A percentile compares a stretch with the other conserved stretches of the same genome.
Evolutionary conservation across 2,888 invertebrate species (phyloP).

Genomic region (Criorhina ranunculi): DNA sequence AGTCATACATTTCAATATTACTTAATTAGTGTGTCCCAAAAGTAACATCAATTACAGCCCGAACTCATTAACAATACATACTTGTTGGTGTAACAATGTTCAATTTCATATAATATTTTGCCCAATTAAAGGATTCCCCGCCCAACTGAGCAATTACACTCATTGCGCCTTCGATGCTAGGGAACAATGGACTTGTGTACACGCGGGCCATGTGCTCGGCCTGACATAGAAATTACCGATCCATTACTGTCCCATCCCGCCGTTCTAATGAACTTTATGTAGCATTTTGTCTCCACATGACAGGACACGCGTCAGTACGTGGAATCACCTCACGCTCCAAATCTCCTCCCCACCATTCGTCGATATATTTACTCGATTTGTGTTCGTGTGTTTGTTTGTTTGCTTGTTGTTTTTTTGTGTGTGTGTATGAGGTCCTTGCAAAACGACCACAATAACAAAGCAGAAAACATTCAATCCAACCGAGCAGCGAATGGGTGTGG

Average conservation of each 20-base stretch:
- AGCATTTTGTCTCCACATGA: conserved; percentile 31
- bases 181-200: conserved; percentile 3
- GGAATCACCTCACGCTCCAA: neutral
- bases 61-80: conserved; percentile 55
- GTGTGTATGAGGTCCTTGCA: neutral
- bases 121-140: conserved; percentile 20
- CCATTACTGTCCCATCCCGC: conserved; percentile 24
- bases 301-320: conserved; percentile 31
- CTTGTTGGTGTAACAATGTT: conserved; percentile 52
- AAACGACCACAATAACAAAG: neutral
- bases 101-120: conserved; percentile 46
- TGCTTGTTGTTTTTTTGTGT: neutral
- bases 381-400: neutral
- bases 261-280: conserved; percentile 43
- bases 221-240: conserved; percentile 41
- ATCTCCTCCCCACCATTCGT: neutral
- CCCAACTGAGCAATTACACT: conserved; percentile 28
- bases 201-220: neutral
- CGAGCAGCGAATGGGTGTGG: neutral
- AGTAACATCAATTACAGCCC: conserved; percentile 52
- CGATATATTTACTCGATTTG: conserved; percentile 7
- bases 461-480: conserved; percentile 3
- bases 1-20: conserved; percentile 4
- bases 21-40: conserved; percentile 35
- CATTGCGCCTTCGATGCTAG: neutral